Percentiles rank a stretch among this genome's conserved stretches.
Conservation (phyloP, 2,113 vertebrate species). For the Zootoca vivipara region DNA sequence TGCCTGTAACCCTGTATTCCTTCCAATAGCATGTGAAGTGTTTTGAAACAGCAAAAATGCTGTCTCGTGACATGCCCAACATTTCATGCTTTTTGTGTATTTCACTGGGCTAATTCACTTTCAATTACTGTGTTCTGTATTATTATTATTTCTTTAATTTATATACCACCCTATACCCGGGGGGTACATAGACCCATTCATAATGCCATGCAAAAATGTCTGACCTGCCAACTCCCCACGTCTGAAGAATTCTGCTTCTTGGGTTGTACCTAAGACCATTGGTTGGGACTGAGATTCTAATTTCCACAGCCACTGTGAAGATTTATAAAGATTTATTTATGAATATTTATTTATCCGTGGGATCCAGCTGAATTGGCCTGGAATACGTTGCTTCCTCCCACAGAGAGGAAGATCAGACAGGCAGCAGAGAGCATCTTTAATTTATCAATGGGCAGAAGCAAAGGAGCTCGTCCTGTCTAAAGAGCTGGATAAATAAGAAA, state of each 20-base stretch:
- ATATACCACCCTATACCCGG: no score
- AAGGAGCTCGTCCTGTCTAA: not conserved
- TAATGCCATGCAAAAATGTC: accelerated
- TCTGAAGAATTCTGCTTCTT: not conserved
- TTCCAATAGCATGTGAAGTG: not conserved
- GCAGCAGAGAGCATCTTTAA: not conserved
- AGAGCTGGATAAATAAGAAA: not conserved
- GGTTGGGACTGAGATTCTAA: not conserved
- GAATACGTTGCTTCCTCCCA: not conserved
- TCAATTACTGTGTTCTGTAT: not conserved
- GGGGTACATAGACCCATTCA: not conserved
- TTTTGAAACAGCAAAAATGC: not conserved
- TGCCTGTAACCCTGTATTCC: not conserved
- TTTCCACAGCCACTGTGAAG: not conserved
- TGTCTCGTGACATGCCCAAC: not conserved
- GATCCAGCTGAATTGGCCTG: not conserved
- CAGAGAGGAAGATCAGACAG: not conserved
- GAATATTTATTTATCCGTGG: constrained; percentile 1
- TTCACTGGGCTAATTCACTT: not conserved
- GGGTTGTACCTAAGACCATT: not conserved
- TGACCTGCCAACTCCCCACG: not conserved
- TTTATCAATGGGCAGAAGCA: not conserved
- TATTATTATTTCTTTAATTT: no score
- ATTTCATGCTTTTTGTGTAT: not conserved
- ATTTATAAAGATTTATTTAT: constrained; percentile 13